Base-by-base conservation (phyloP, 1,140 invertebrate genomes). In the Temnothorax longispinosus region DNA sequence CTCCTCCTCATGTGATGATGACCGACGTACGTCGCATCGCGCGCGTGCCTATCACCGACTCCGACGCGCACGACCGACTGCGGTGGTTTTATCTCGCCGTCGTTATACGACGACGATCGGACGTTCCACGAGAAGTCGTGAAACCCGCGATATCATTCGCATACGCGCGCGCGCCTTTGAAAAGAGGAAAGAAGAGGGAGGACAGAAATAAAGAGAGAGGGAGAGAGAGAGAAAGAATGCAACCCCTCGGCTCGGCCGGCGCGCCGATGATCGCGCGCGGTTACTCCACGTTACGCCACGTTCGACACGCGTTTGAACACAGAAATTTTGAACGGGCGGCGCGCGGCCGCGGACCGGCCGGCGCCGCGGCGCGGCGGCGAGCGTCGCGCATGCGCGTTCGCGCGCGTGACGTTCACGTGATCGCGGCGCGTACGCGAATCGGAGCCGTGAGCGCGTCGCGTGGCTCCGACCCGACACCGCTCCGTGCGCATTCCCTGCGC, bases 331-430 rank as follows among this genome's bases (percentile, higher is more conserved):
- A 27, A 27, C 27, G 27, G 27, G 27, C 27, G 27, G 38, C 64
- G 50, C 13, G 27, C 2, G n/a, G 47, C 44, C 1, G 27, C 47
- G n/a, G 35, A 47, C 47, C 52, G 67, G 58, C 87, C 72, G 50
- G 41, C 60, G 38, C 54, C 44, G 21, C 41, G 18, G 41, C 52
- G n/a, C 52, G 41, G 47, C 52, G 15, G 3, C 27, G 27, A 27
- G 27, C 13, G 41, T 2, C 67, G 52, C 10, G 67, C 62, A 15
- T 75, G 52, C 76, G 52, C 76, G 44, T 58, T 18, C 71, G 21
- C 18, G 71, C 75, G 77, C 62, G 85, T 91, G 90, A 38, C 27
- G 15, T 91, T 91, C 90, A 91, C 90, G 90, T 91, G 90, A 91
- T 91, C 64, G 64, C 15, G 1, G 5, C 8, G 8, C 6, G 10